Conservation (phyloP, 2,113 vertebrate genomes). For the Calyptomena viridis region DNA sequence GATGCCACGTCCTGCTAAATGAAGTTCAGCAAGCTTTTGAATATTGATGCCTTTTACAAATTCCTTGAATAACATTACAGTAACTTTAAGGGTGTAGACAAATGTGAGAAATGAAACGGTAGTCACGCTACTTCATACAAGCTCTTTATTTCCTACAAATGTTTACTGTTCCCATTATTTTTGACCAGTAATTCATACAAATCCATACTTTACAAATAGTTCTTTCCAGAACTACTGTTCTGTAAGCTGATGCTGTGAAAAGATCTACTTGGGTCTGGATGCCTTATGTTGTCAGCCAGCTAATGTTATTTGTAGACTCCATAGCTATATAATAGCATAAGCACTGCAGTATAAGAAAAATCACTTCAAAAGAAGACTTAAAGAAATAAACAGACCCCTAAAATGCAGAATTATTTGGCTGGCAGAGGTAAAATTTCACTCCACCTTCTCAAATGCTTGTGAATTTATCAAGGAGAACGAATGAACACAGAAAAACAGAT, state of each 20-base stretch:
- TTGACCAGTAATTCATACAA: not conserved
- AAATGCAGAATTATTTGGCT: not conserved
- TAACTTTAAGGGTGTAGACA: rapidly evolving
- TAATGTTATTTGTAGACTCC: not conserved
- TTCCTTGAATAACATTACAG: not conserved
- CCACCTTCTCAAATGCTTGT: not conserved
- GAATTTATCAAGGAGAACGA: not conserved
- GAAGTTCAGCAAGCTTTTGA: not conserved
- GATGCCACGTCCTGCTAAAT: not conserved
- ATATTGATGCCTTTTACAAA: not conserved
- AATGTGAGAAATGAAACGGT: not conserved
- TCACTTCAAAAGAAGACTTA: not conserved
- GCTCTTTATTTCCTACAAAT: not conserved
- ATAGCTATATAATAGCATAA: not conserved
- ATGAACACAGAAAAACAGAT: not conserved
- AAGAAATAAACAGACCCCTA: not conserved
- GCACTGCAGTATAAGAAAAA: not conserved
- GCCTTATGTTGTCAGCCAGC: not conserved
- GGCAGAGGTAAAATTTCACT: not conserved
- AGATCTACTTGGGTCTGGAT: not conserved
- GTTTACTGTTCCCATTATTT: not conserved
- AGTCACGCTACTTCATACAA: not conserved
- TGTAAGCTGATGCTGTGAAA: not conserved
- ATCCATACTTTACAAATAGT: not conserved
- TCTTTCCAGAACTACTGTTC: not conserved